Evolutionary conservation across 2,888 invertebrate species (phyloP), one percentile per base, ranked within the genome.

Genomic region (Drosophila falleni): DNA sequence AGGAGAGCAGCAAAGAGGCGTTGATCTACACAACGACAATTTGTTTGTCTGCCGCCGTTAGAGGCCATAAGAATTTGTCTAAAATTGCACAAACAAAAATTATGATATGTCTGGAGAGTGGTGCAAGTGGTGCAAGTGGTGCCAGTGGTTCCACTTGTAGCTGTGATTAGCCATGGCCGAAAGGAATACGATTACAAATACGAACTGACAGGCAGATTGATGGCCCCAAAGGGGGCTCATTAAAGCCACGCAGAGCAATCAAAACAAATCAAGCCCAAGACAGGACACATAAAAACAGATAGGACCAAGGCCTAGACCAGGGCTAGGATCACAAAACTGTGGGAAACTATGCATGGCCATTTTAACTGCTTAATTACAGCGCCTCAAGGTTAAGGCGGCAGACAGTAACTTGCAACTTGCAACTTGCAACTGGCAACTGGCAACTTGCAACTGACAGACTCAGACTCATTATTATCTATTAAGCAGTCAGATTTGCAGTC

Each of bases 331-430:
- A 13, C 33, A 26, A 61, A 61, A 66, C 85, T 89, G 84, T 84
- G 89, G 87, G 84, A 84, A 87, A 78, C 78, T 77, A 51, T 67
- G 47, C 39, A 16, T 37, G 71, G 66, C 87, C 81, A 50, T 50
- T 83, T 88, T 83, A 89, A 89, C 89, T 88, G 87, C 89, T 89
- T 88, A 88, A 88, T 88, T 88, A 88, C 87, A 88, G 75, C 75
- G 88, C 87, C 84, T 78, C 74, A 79, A 76, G 83, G 87, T 81
- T 75, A 66, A 54, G 4, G 55, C 59, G 55, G 58, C 58, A 68
- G 49, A 71, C 39, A 39, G 44, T n/a, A 29, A 9, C 37, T 23
- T 23, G 3, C 53, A 46, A 15, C 15, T n/a, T 26, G 15, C 55
- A 16, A 42, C 26, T 31, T 56, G 15, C 47, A 15, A 47, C 16